Evolutionary conservation across 2,113 vertebrate species (phyloP), one percentile per base, ranked within the genome.

Genomic region (Laticauda colubrina): DNA sequence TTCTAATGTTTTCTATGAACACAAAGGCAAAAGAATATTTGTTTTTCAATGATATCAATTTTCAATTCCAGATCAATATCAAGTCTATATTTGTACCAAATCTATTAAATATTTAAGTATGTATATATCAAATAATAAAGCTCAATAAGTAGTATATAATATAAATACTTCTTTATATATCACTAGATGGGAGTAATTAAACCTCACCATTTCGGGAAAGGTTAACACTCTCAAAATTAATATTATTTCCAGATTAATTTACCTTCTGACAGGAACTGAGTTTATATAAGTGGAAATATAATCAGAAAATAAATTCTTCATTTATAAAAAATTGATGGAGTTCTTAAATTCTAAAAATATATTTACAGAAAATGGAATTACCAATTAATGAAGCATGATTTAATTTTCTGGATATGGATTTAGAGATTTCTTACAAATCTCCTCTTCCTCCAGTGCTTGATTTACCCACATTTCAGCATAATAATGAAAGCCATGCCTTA

Each of bases 401-500:
- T 69, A 34, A 69, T 69, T 69, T 69, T 69, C 64, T 69, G 29
- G 5, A 69, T 15, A n/a, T 69, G 29, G 29, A 69, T 69, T 69
- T 69, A 69, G 64, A n/a, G 64, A 2, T 69, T 69, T 69, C 64
- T 69, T 90, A 90, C 93, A 93, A 96, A 93, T 91, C 94, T 96
- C 75, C 54, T 59, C 95, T 93, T 97, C 95, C 95, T 95, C 20
- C 85, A 85, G 92, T 5, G 81, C 93, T 95, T 29, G 61, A 89
- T 29, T 56, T 10, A 91, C 56, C 87, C 88, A 88, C 85, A 86
- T 95, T 93, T 95, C 14, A 96, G 92, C 95, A 96, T 94, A 9
- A 92, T 96, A 95, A 97, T 96, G 96, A 93, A 93, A 94, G 57
- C 51, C 91, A n/a, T 61, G 95, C 87, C 86, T 91, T 92, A 20